Conservation (phyloP, 2,113 vertebrate genomes). For the Lophura nycthemera region DNA sequence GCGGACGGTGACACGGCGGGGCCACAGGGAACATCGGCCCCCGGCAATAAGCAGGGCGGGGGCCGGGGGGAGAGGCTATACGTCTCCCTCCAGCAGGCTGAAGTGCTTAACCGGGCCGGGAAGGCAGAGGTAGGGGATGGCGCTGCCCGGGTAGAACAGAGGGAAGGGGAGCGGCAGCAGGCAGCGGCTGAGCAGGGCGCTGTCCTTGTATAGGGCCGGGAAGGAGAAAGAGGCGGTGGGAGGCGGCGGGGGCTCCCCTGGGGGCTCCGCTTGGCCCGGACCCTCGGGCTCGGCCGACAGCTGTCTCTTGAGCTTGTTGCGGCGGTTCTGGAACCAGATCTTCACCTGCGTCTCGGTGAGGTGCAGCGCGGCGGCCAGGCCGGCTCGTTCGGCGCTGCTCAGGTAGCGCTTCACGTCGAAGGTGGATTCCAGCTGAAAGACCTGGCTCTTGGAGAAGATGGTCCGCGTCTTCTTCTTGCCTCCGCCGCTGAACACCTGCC, state of each 20-base stretch:
- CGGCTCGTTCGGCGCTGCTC: slow-evolving; percentile 89
- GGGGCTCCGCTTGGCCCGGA: slow-evolving; percentile 67
- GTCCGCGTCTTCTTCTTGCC: slow-evolving; percentile 89
- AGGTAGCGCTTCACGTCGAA: slow-evolving; percentile 90
- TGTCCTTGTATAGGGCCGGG: slow-evolving; percentile 85
- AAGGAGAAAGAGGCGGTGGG: slow-evolving; percentile 57
- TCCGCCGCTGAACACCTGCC: background rate
- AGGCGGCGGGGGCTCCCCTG: background rate
- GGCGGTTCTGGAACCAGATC: slow-evolving; percentile 99
- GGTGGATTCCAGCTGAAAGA: slow-evolving; percentile 89
- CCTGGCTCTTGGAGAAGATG: slow-evolving; percentile 89
- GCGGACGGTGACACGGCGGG: background rate
- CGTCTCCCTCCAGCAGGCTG: slow-evolving; percentile 85
- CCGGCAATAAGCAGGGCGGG: background rate
- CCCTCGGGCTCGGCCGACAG: slow-evolving; percentile 85
- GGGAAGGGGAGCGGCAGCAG: slow-evolving; percentile 86
- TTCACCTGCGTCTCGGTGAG: slow-evolving; percentile 98
- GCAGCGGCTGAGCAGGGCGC: slow-evolving; percentile 81
- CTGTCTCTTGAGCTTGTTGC: slow-evolving; percentile 93
- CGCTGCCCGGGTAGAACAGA: slow-evolving; percentile 82
- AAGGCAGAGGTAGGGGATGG: slow-evolving; percentile 86
- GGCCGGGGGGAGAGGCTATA: slow-evolving; percentile 70
- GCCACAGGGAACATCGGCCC: background rate
- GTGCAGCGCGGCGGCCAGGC: slow-evolving; percentile 92
- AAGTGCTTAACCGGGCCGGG: slow-evolving; percentile 86